Evolutionary conservation across 2,113 vertebrate species (phyloP), one percentile per base, ranked within the genome.

Genomic region (Athene noctua): DNA sequence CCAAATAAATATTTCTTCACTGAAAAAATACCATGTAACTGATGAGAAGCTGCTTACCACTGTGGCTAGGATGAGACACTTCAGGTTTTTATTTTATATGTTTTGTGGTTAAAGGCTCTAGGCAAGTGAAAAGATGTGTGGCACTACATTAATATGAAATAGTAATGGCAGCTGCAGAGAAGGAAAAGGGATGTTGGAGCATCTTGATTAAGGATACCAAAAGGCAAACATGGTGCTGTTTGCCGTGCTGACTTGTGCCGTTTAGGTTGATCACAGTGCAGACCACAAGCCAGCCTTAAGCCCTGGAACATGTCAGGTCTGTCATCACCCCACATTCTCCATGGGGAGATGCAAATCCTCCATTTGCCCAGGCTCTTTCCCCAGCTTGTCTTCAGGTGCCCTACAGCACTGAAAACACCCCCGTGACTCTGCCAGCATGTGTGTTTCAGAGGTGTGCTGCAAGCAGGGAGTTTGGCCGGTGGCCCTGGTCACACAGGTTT

Each of bases 261-360:
- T 36, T 72, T 27, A 13, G 36, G 63, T 16, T 4, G 15, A 27
- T 29, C 22, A n/a, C 13, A 21, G n/a, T 0, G 0, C 0, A 2
- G 59, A 30, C 46, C 47, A 19, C 0, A 0, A 66, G 65, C 65
- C 80, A 87, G 40, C 83, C 68, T 30, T 30, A 55, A 59, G 46
- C 27, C 7, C 0, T 15, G 74, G 38, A 23, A 32, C 29, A 7
- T 0, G 0, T n/a, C 2, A 3, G 14, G 44, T 47, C 49, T 74
- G 38, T 51, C 1, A 0, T 27, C 26, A 52, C 18, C 14, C 49
- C 34, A 17, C 0, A 0, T 11, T 52, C 27, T 63, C 38, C 6
- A 4, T 1, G 13, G 38, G 32, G n/a, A 83, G 32, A 84, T 72
- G 34, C 36, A 85, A 68, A 44, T 22, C 40, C 42, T 79, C 79